Conservation (phyloP, 2,888 invertebrate species). For the Sinodicranocentrus sp. region DNA sequence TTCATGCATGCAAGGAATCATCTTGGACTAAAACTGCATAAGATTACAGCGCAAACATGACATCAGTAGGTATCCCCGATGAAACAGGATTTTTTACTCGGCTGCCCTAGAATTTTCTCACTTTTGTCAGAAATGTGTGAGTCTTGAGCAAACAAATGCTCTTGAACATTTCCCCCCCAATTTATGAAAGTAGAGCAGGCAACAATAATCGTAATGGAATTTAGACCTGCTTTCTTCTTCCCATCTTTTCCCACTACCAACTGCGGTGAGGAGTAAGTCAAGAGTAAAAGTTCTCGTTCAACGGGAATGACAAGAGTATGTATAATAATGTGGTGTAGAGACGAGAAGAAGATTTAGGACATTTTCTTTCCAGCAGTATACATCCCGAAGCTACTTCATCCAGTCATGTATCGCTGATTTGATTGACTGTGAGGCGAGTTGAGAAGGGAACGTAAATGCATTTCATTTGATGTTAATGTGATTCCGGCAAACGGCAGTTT, state of each 20-base stretch:
- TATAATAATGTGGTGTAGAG: neutral
- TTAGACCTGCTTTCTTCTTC: neutral
- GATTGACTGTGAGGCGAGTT: too few relatives aligned
- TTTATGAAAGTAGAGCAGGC: constrained; percentile 41
- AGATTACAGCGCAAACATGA: neutral
- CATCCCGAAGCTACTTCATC: too few relatives aligned
- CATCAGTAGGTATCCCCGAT: neutral
- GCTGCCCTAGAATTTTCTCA: constrained; percentile 31
- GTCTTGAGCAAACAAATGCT: neutral
- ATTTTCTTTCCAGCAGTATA: neutral
- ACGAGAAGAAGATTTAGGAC: neutral
- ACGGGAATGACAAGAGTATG: neutral
- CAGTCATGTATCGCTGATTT: too few relatives aligned
- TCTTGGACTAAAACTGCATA: too few relatives aligned
- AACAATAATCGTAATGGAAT: constrained; percentile 23
- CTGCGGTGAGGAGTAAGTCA: neutral
- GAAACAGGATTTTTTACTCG: neutral
- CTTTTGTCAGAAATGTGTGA: neutral
- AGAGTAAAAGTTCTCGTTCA: constrained; percentile 3
- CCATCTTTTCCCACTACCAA: neutral
- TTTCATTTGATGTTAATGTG: neutral
- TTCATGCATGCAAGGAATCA: too few relatives aligned
- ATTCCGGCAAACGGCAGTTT: neutral
- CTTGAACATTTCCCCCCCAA: constrained; percentile 30
- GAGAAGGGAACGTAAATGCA: too few relatives aligned